Conservation (phyloP, 1,140 invertebrate genomes). For the Euschistus heros region DNA sequence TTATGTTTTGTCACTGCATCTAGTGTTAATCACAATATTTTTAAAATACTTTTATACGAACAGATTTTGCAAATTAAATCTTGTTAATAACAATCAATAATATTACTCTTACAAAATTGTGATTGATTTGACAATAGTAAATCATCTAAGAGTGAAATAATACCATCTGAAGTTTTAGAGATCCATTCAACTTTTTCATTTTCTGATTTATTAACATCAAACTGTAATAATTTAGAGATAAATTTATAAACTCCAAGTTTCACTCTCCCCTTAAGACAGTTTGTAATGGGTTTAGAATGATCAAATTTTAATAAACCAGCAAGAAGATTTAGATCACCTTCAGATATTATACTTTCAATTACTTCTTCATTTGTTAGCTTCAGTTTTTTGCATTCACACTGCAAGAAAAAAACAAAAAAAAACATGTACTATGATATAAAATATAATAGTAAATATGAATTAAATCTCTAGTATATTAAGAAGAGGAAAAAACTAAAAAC, state of each 20-base stretch:
- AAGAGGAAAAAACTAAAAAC: too few relatives aligned
- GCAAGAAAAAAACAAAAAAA: not conserved
- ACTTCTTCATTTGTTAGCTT: not conserved
- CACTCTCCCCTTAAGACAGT: not conserved
- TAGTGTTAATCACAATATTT: too few relatives aligned
- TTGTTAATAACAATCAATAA: conserved; percentile 12
- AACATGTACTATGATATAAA: too few relatives aligned
- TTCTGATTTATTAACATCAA: not conserved
- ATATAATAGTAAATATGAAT: too few relatives aligned
- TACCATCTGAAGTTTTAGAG: not conserved
- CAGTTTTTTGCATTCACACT: not conserved
- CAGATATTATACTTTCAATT: not conserved
- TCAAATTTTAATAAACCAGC: not conserved
- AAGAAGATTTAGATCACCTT: not conserved
- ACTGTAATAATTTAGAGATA: not conserved
- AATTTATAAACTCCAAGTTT: not conserved
- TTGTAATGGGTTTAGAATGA: not conserved
- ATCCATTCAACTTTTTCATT: not conserved
- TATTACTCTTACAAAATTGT: not conserved
- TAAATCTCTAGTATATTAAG: too few relatives aligned
- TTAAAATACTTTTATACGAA: too few relatives aligned
- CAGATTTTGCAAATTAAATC: too few relatives aligned
- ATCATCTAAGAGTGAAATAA: conserved; percentile 9
- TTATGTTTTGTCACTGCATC: too few relatives aligned
- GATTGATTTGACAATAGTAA: not conserved